Percentiles rank a stretch among this genome's conserved stretches.
Evolutionary conservation across 2,113 vertebrate genomes (phyloP).

Genomic region (Kryptolebias marmoratus): DNA sequence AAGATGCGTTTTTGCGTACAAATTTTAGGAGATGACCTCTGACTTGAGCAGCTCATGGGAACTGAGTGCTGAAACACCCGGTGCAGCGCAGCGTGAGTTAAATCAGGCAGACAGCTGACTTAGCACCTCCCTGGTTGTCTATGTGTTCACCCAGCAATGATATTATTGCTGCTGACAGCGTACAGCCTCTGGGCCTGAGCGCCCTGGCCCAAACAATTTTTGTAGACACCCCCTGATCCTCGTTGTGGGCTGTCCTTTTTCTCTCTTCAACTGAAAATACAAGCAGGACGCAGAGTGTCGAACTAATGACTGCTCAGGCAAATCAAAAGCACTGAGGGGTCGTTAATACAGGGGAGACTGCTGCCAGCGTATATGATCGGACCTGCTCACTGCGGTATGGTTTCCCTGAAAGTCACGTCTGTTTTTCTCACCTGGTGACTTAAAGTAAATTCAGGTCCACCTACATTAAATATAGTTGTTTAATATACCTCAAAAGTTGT

Average conservation of each 20-base stretch:
- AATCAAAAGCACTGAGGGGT: not conserved
- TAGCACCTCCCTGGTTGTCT: slow-evolving; percentile 69
- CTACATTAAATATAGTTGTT: no score
- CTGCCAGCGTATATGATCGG: not conserved
- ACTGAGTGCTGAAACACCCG: slow-evolving; percentile 14
- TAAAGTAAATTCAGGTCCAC: no score
- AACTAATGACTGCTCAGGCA: not conserved
- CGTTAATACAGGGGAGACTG: not conserved
- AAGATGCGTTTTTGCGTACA: not conserved
- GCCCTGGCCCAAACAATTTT: slow-evolving; percentile 47
- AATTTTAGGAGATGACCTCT: not conserved
- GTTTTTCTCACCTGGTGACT: no score
- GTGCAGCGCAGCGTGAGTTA: slow-evolving; percentile 62
- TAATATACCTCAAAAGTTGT: no score
- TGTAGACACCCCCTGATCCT: slow-evolving; percentile 51
- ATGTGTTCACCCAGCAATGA: slow-evolving; percentile 68
- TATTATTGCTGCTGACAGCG: slow-evolving; percentile 69
- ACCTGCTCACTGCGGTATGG: not conserved
- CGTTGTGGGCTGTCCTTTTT: slow-evolving; percentile 12
- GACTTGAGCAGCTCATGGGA: slow-evolving; percentile 49
- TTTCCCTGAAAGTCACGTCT: no score
- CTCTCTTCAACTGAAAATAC: slow-evolving; percentile 16
- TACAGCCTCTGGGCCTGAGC: slow-evolving; percentile 54
- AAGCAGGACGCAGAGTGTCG: not conserved
- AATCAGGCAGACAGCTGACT: slow-evolving; percentile 74